Base-by-base conservation (phyloP, 2,888 invertebrate genomes). In the Deilephila elpenor region DNA sequence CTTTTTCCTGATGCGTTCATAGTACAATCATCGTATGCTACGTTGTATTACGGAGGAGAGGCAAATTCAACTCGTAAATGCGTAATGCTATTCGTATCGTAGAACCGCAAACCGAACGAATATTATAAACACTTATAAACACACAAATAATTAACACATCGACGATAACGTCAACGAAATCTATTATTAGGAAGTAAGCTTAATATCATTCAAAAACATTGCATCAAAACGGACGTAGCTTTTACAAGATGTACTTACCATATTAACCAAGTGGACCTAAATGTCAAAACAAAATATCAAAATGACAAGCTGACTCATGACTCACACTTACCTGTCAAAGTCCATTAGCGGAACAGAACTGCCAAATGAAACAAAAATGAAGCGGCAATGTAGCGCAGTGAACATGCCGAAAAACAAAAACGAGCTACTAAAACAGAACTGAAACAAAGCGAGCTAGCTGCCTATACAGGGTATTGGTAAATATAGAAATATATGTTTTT, bases 311-410 rank as follows among this genome's bases (percentile, higher is more conserved):
- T 19, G 17, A 56, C n/a, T n/a, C n/a, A 56, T 34, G 37, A 37
- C 67, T 11, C 20, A 34, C 8, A 64, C 67, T 67, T 67, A 67
- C 67, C 67, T 51, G 67, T 67, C 67, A 67, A 51, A 67, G 25
- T 17, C 25, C 17, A 60, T 60, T 67, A 67, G 14, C 8, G 37
- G 3, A 19, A 53, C 14, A 56, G n/a, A 56, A 56, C 17, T 5
- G 44, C 20, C 20, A 44, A 44, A 37, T 20, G 37, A 37, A 19
- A 20, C 7, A 37, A 25, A 64, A 29, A 51, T 25, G 25, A 51
- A 51, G 25, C 67, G 11, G 44, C 44, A 62, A 34, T 62, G 37
- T 7, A 34, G 64, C 37, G 53, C 53, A 19, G 19, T 56, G 56
- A n/a, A 44, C 64, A 67, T 51, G 25, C 44, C 51, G 51, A 67